Conservation (phyloP, 2,797 vertebrate genomes). For the Hirundo rustica region DNA sequence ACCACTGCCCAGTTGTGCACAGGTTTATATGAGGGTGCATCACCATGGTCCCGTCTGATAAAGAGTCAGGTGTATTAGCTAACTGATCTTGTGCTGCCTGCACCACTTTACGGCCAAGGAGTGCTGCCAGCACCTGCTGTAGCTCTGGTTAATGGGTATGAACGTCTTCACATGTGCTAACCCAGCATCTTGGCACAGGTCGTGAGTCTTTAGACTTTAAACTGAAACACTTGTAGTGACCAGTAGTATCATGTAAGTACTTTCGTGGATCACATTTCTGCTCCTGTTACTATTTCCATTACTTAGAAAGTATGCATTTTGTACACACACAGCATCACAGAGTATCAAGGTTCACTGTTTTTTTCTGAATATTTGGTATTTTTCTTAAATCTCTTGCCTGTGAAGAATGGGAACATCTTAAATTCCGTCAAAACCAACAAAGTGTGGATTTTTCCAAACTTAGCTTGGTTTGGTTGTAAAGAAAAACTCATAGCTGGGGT, state of each 20-base stretch:
- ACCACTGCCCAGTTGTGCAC: neutral
- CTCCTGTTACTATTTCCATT: neutral
- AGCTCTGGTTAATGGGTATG: neutral
- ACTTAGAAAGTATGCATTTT: neutral
- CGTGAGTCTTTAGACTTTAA: neutral
- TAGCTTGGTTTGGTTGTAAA: neutral
- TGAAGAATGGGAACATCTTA: neutral
- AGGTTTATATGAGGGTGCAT: neutral
- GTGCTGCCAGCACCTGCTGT: neutral
- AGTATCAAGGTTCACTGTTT: neutral
- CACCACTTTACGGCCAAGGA: neutral
- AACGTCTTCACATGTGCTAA: neutral
- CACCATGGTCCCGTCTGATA: rapidly evolving
- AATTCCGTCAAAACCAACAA: neutral
- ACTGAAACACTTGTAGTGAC: neutral
- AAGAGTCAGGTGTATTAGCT: neutral
- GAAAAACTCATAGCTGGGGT: rapidly evolving
- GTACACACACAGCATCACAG: neutral
- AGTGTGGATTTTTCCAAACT: neutral
- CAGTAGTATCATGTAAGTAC: neutral
- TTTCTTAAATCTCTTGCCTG: neutral
- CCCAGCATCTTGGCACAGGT: neutral
- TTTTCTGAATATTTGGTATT: neutral
- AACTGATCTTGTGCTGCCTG: neutral
- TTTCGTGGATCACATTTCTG: neutral